These are phyloP conservation scores for Trididemnum miniatum DNA, from an alignment of 23 tunicate genomes.

Conservation along the genomic window DNA sequence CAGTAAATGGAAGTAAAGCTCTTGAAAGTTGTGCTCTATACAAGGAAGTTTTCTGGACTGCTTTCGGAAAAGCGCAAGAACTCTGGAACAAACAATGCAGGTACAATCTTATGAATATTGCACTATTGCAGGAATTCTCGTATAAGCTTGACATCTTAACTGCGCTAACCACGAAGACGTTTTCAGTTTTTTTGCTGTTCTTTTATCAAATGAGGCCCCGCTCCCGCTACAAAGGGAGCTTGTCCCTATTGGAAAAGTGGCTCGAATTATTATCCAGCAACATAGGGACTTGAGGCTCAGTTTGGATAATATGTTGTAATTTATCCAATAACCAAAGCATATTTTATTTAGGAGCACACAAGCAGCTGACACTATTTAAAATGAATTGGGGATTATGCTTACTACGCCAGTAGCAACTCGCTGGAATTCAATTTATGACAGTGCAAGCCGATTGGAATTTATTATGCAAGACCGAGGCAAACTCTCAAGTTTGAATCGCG, in stretches of 20 bases:
- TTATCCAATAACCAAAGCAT: neutral
- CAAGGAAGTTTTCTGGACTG: neutral
- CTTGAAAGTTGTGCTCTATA: neutral
- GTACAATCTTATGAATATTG: neutral
- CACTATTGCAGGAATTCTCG: too few relatives aligned
- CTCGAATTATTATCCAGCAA: too few relatives aligned
- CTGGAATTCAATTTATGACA: constrained; percentile 14
- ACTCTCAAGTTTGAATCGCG: neutral
- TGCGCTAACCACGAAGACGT: too few relatives aligned
- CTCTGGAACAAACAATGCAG: neutral
- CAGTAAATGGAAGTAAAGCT: neutral
- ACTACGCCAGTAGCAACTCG: neutral
- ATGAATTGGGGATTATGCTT: neutral
- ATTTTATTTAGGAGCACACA: constrained; percentile 6
- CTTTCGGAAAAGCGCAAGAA: neutral
- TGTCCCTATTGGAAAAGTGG: too few relatives aligned
- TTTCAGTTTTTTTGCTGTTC: too few relatives aligned
- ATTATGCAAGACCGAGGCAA: neutral
- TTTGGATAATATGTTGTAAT: too few relatives aligned
- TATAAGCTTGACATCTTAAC: too few relatives aligned
- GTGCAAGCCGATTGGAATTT: neutral
- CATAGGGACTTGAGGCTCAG: too few relatives aligned
- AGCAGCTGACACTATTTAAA: neutral
- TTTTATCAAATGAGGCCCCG: too few relatives aligned
- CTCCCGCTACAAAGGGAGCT: too few relatives aligned